Evolutionary conservation across 2,113 vertebrate species (phyloP).

Genomic region (Steatornis caripensis): DNA sequence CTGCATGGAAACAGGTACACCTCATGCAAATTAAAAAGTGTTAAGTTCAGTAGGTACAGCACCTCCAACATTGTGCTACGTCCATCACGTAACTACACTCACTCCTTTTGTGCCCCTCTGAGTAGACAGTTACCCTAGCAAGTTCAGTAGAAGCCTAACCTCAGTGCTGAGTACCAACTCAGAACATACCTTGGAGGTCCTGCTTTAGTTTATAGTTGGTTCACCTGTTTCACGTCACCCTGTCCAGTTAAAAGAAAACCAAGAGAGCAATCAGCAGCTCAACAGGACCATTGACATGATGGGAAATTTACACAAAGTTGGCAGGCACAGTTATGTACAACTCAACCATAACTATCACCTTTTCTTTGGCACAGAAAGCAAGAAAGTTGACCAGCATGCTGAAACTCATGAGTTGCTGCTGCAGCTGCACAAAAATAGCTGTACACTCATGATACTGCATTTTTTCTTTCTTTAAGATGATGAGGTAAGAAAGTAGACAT

Average conservation of each 20-base stretch:
- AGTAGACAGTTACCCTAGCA: background rate
- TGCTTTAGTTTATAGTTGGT: background rate
- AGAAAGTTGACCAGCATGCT: background rate
- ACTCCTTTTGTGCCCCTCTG: background rate
- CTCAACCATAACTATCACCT: background rate
- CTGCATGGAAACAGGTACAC: background rate
- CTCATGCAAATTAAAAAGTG: background rate
- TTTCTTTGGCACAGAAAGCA: background rate
- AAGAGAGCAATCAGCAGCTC: background rate
- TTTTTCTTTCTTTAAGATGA: slow-evolving; percentile 36
- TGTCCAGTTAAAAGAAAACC: background rate
- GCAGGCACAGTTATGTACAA: background rate
- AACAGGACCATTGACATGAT: background rate
- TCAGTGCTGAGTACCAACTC: background rate
- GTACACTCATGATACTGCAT: background rate
- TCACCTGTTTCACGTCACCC: background rate
- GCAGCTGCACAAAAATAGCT: background rate
- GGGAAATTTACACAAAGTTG: background rate
- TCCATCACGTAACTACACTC: background rate
- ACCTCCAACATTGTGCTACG: background rate
- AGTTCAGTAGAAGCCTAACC: background rate
- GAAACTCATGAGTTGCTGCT: background rate
- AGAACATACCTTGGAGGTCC: background rate
- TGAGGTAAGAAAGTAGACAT: background rate
- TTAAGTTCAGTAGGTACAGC: background rate